A percentile compares a stretch with the other conserved stretches of the same genome.
Evolutionary conservation across 2,797 vertebrate genomes (phyloP).

Genomic region (Melanotaenia boesemani): DNA sequence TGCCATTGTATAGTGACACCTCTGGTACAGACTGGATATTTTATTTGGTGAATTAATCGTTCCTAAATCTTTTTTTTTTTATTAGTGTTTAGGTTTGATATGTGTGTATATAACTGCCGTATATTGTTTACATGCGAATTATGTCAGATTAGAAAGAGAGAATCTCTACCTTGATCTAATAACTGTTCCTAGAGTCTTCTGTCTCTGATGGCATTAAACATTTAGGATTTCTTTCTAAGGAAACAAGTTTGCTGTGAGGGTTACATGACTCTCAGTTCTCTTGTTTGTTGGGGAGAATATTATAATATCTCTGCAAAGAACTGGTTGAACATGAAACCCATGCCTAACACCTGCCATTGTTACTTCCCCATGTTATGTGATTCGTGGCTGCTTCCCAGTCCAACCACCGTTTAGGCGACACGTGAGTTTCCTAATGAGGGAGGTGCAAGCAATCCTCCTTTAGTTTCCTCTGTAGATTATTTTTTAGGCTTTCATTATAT

Average conservation of each 20-base stretch:
- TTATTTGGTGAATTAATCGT: background rate
- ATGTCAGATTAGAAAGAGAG: background rate
- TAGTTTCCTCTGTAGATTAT: background rate
- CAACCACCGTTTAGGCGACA: background rate
- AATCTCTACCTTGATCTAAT: background rate
- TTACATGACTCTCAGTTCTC: background rate
- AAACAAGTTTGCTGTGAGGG: background rate
- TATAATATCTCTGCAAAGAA: constrained; percentile 11
- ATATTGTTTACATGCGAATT: background rate
- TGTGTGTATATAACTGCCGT: background rate
- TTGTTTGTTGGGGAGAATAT: constrained; percentile 8
- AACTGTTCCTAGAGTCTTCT: background rate
- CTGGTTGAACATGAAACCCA: background rate
- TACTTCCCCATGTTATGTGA: background rate
- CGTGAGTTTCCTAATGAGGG: background rate
- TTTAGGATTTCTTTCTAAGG: background rate
- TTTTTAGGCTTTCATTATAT: background rate
- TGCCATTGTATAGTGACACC: background rate
- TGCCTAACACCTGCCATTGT: background rate
- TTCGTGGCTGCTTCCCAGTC: background rate
- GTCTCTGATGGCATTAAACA: constrained; percentile 1
- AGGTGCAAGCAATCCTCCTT: background rate
- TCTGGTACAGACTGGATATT: background rate
- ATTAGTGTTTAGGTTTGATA: background rate
- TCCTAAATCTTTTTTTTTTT: background rate